Evolutionary conservation across 2,797 vertebrate genomes (phyloP).

Genomic region (Lepus oiostolus): DNA sequence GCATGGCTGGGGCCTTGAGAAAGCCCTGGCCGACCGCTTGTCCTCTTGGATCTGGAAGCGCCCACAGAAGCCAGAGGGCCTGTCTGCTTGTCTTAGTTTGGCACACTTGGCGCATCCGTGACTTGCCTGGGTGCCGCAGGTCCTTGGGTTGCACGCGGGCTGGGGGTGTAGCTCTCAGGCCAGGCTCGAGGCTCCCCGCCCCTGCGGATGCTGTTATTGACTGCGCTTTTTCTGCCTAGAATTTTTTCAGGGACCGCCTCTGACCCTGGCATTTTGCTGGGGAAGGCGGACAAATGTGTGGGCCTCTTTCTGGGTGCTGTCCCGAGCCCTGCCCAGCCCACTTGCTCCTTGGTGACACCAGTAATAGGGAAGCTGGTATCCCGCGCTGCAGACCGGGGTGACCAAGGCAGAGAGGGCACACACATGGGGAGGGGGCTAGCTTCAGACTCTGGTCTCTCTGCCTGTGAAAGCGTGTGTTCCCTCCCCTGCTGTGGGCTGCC

Average conservation of each 20-base stretch:
- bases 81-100: background rate
- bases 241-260: background rate
- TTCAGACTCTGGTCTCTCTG: background rate
- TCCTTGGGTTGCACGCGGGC: accelerated
- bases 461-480: too few species aligned
- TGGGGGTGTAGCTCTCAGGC: accelerated
- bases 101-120: background rate
- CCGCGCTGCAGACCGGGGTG: too few species aligned
- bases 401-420: background rate
- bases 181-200: too few species aligned
- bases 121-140: background rate
- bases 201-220: background rate
- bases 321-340: too few species aligned
- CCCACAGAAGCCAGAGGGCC: background rate
- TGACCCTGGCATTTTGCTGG: background rate
- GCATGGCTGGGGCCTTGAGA: background rate
- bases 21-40: background rate
- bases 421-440: too few species aligned
- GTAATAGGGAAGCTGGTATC: background rate
- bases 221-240: background rate
- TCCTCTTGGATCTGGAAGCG: background rate
- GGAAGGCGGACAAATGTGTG: background rate
- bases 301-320: background rate
- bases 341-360: background rate
- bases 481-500: background rate